Percentiles rank a stretch among this genome's conserved stretches.
phyloP scores from a whole-genome alignment of 1,140 invertebrate genomes.

The Pachyrhynchus sulphureomaculatus region DNA sequence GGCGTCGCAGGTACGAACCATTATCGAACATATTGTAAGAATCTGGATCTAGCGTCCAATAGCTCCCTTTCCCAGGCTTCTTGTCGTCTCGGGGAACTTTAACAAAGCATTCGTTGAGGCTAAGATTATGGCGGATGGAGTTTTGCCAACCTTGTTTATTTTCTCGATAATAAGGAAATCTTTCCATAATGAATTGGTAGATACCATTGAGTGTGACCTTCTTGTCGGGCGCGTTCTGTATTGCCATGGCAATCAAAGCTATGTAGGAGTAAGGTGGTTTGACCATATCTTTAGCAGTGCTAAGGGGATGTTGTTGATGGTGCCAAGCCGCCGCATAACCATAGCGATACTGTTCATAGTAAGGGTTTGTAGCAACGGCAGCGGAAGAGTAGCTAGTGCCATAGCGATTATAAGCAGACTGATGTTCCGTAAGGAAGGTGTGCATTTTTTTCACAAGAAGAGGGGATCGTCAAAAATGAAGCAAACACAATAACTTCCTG shows the following conservation, averaged over 20 bases:
- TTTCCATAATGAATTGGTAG: constrained; percentile 98
- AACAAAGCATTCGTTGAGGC: constrained; percentile 98
- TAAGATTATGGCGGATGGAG: constrained; percentile 94
- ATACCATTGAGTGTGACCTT: constrained; percentile 97
- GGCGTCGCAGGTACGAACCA: constrained; percentile 88
- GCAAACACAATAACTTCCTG: constrained; percentile 37
- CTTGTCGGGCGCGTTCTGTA: constrained; percentile 89
- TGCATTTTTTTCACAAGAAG: constrained; percentile 65
- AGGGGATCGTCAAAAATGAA: constrained; percentile 30
- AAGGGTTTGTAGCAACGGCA: constrained; percentile 54
- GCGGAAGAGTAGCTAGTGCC: constrained; percentile 42
- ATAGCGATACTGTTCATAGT: constrained; percentile 76
- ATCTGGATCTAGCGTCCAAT: constrained; percentile 96
- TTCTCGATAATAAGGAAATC: constrained; percentile 97
- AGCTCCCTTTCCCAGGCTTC: constrained; percentile 94
- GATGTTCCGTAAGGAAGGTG: constrained; percentile 80
- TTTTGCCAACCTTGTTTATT: constrained; percentile 97
- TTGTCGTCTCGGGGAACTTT: constrained; percentile 92
- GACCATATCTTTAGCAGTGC: constrained; percentile 79
- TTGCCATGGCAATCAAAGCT: constrained; percentile 97
- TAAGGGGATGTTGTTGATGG: constrained; percentile 70
- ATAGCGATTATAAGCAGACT: constrained; percentile 68
- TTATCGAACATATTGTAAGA: constrained; percentile 99
- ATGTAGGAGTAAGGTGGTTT: constrained; percentile 99
- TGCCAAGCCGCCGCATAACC: constrained; percentile 65